phyloP scores from a whole-genome alignment of 2,113 vertebrate genomes.

The Onychostruthus taczanowskii region DNA sequence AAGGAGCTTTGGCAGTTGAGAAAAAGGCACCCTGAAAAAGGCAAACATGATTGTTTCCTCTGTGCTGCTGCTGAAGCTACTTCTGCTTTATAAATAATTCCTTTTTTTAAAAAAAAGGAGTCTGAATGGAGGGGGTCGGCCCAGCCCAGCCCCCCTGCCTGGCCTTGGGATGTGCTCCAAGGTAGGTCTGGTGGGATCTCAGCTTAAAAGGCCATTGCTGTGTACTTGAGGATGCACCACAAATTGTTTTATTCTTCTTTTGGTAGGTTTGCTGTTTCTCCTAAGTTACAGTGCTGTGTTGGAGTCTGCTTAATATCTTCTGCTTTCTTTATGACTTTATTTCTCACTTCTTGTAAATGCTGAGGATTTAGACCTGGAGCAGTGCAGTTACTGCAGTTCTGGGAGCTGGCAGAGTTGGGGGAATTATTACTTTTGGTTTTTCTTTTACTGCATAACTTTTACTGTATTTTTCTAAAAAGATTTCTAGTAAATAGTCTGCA shows the following conservation, averaged over 20 bases:
- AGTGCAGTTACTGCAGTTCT: not conserved
- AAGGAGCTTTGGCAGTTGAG: conserved; percentile 20
- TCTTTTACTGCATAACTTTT: not conserved
- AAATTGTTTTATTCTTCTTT: not conserved
- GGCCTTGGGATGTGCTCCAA: not conserved
- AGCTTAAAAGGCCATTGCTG: not conserved
- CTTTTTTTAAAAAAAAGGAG: not conserved
- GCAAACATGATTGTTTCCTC: not conserved
- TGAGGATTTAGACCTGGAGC: not conserved
- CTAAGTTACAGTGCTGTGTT: not conserved
- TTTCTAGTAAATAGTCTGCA: conserved; percentile 47
- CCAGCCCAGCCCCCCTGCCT: not conserved
- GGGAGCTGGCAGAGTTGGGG: not conserved
- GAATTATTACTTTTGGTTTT: not conserved
- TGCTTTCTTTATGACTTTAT: not conserved
- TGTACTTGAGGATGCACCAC: not conserved
- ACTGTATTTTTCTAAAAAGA: conserved; percentile 47
- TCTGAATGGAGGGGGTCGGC: conserved; percentile 9
- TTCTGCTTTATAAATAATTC: conserved; percentile 23
- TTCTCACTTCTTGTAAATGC: conserved; percentile 1
- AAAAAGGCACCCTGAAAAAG: not conserved
- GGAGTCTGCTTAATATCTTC: not conserved
- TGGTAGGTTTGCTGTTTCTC: not conserved
- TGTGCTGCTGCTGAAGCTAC: conserved; percentile 1
- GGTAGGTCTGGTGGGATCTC: conserved; percentile 34